A percentile compares a stretch with the other conserved stretches of the same genome.
Conservation (phyloP, 1,140 invertebrate genomes). For the Helicoverpa zea region DNA sequence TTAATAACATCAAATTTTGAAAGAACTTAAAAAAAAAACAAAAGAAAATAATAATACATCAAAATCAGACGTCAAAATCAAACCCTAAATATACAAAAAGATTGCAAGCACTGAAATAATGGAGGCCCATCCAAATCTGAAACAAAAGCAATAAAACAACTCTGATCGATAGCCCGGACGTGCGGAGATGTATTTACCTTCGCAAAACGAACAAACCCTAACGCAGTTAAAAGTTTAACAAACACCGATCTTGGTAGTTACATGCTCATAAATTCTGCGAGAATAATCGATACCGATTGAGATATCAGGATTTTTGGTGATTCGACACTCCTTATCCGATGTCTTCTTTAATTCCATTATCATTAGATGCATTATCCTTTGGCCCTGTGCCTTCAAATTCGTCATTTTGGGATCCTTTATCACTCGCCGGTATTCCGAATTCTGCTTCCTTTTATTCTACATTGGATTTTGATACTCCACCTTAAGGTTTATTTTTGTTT, state of each 20-base stretch:
- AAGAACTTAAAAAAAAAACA: neutral
- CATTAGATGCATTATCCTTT: conserved; percentile 53
- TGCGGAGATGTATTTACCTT: conserved; percentile 46
- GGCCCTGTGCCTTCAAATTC: conserved; percentile 56
- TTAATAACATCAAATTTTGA: neutral
- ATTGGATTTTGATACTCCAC: conserved; percentile 47
- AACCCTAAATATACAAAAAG: conserved; percentile 34
- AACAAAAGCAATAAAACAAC: conserved; percentile 39
- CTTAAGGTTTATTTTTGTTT: conserved; percentile 39
- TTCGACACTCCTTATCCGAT: conserved; percentile 45
- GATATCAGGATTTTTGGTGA: conserved; percentile 71
- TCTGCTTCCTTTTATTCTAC: conserved; percentile 43
- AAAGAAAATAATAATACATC: neutral
- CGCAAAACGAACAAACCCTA: conserved; percentile 55
- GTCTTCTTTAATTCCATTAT: conserved; percentile 54
- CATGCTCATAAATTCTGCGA: conserved; percentile 69
- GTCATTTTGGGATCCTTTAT: conserved; percentile 62
- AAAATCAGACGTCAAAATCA: neutral
- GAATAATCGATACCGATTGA: conserved; percentile 75
- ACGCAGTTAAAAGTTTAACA: conserved; percentile 64
- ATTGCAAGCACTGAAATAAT: conserved; percentile 26
- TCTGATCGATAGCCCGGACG: conserved; percentile 46
- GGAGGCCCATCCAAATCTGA: conserved; percentile 20
- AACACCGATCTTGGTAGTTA: conserved; percentile 68
- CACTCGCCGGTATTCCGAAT: conserved; percentile 51